Evolutionary conservation across 1,140 invertebrate genomes (phyloP).

Genomic region (Doryteuthis pealeii): DNA sequence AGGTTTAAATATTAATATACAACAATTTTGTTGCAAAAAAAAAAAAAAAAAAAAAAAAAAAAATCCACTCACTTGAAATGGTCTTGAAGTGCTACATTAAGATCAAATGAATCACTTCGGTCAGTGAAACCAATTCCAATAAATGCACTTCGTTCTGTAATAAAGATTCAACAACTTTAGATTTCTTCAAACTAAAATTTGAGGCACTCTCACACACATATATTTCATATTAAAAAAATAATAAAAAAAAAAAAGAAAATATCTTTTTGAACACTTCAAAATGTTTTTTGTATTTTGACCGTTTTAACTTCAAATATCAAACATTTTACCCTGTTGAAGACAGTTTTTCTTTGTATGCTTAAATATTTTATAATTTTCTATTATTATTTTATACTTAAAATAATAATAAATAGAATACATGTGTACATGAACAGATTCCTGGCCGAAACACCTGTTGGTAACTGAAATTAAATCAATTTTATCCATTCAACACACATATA

Average conservation of each 20-base stretch:
- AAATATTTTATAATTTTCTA: too few relatives aligned
- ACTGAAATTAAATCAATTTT: too few relatives aligned
- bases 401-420: too few relatives aligned
- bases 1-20: too few relatives aligned
- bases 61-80: conserved; percentile 83
- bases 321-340: too few relatives aligned
- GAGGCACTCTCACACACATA: neutral
- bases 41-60: neutral
- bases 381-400: too few relatives aligned
- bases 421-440: too few relatives aligned
- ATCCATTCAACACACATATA: too few relatives aligned
- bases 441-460: too few relatives aligned
- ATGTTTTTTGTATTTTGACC: too few relatives aligned
- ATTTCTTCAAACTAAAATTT: conserved; percentile 5
- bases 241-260: neutral
- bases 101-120: conserved; percentile 97
- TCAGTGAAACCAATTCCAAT: conserved; percentile 97
- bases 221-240: neutral
- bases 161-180: conserved; percentile 22
- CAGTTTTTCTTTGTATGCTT: too few relatives aligned
- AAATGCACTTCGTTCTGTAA: conserved; percentile 86
- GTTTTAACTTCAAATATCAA: too few relatives aligned
- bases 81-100: conserved; percentile 97
- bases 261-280: neutral
- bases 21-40: neutral